Conservation (phyloP, 2,797 vertebrate genomes). For the Chrysocyon brachyurus region DNA sequence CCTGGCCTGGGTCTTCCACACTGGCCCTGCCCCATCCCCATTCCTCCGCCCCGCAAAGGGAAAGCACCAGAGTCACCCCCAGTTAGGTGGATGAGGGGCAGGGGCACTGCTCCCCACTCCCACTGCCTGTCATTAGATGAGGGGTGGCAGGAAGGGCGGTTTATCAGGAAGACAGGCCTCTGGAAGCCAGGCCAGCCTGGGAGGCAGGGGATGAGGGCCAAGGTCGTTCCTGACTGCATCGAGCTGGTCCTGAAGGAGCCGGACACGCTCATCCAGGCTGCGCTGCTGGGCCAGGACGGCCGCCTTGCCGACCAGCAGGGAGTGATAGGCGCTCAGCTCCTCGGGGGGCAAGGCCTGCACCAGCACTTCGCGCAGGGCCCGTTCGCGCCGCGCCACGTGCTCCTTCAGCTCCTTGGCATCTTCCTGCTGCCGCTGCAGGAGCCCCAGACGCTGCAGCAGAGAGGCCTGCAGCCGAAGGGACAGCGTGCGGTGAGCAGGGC, state of each 20-base stretch:
- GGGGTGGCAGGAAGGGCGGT: not conserved
- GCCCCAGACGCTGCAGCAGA: slow-evolving; percentile 92
- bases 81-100: not conserved
- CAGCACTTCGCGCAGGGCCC: slow-evolving; percentile 92
- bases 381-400: slow-evolving; percentile 95
- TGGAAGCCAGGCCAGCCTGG: not conserved
- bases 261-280: slow-evolving; percentile 95
- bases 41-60: not conserved
- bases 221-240: slow-evolving; percentile 90
- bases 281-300: slow-evolving; percentile 95
- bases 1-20: not conserved
- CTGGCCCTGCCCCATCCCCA: too few species aligned
- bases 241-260: slow-evolving; percentile 94
- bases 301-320: slow-evolving; percentile 93
- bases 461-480: slow-evolving; percentile 90
- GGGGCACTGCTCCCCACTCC: not conserved
- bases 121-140: not conserved
- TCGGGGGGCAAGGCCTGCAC: slow-evolving; percentile 90
- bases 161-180: not conserved
- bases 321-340: slow-evolving; percentile 93
- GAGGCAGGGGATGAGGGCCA: not conserved
- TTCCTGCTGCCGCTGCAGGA: slow-evolving; percentile 94
- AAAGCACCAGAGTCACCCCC: not conserved
- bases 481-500: not conserved
- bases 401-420: slow-evolving; percentile 98